Evolutionary conservation across 2,113 vertebrate species (phyloP), one percentile per base, ranked within the genome.

Genomic region (Epinephelus cyanopodus): DNA sequence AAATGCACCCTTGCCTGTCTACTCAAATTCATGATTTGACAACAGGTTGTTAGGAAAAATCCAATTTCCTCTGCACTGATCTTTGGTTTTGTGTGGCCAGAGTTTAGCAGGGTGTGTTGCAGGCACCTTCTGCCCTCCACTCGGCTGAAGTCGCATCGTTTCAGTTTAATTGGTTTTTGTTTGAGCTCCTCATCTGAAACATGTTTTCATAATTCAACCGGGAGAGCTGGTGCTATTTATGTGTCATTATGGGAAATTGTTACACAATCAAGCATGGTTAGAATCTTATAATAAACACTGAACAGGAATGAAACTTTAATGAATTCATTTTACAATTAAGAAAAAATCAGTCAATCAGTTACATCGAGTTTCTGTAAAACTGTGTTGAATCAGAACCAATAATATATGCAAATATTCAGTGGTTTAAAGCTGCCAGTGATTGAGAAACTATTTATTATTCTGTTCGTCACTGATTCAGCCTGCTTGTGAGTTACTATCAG

Each of bases 401-500:
- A 47, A 68, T 67, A 76, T 19, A 47, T 69, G 65, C 11, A 71
- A 39, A 77, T 87, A 18, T 65, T 63, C 8, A 47, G 10, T 47
- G 11, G 8, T 64, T 50, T 47, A 54, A 47, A 50, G 70, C 58
- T 62, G 33, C 42, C 56, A 5, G 61, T 58, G 63, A 72, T 61
- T 53, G n/a, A 71, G 76, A 82, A 67, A 56, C 52, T 29, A 25
- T 72, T 86, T 65, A 58, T 68, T 76, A 67, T 85, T 86, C 65
- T 57, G 56, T 65, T 81, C 13, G n/a, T 69, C 57, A 63, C 17
- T n/a, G 69, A 81, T 74, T 82, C 80, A 83, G 82, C 66, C 89
- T 72, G 85, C 75, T 68, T 62, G 81, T 70, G 73, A 84, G 73
- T 58, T 71, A 78, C 74, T 61, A n/a, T 71, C 74, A 83, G 74